Base-by-base conservation (phyloP, 2,797 vertebrate genomes). In the Streptopelia turtur region DNA sequence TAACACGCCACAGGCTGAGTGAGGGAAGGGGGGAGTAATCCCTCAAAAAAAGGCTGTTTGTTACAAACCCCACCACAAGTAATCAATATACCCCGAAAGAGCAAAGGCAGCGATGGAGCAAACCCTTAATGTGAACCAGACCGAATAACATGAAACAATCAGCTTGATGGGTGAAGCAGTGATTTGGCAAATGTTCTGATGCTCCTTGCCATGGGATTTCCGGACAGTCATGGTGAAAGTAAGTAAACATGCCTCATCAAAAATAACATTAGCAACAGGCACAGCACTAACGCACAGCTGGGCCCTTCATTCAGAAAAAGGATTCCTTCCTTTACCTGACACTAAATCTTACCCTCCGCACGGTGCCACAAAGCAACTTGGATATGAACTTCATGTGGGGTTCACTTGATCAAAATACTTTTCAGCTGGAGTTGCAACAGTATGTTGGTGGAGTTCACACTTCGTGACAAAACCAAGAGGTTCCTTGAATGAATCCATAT, bases 91-190 rank as follows among this genome's bases (percentile, higher is more conserved):
- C 52, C 77, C 89, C 52, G 25, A 79, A 96, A 95, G 89, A 92
- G 84, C 64, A 89, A 78, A 90, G 72, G 83, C 94, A 88, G 87
- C 3, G 2, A 60, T 37, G 77, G 85, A 96, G 81, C 78, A 95
- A 94, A 87, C 20, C 50, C 88, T 83, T 96, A 96, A 96, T 94
- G 83, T 33, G 78, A 97, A 96, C 94, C 96, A 97, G 94, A 95
- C 88, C 0, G 0, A 90, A 17, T 68, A 83, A 66, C 56, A 89
- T 3, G 7, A 91, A 94, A 92, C 86, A 95, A 94, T 94, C 87
- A 83, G 90, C 87, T 47, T 79, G 83, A 92, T 78, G 95, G 87
- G 90, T 95, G 93, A 96, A 97, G 94, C 90, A 94, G 95, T 93
- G 89, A 94, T 56, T 90, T 96, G 96, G 96, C 93, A 94, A 81